Percentiles rank a stretch among this genome's conserved stretches.
Conservation (phyloP, 2,113 vertebrate genomes). For the Ibidorhyncha struthersii region DNA sequence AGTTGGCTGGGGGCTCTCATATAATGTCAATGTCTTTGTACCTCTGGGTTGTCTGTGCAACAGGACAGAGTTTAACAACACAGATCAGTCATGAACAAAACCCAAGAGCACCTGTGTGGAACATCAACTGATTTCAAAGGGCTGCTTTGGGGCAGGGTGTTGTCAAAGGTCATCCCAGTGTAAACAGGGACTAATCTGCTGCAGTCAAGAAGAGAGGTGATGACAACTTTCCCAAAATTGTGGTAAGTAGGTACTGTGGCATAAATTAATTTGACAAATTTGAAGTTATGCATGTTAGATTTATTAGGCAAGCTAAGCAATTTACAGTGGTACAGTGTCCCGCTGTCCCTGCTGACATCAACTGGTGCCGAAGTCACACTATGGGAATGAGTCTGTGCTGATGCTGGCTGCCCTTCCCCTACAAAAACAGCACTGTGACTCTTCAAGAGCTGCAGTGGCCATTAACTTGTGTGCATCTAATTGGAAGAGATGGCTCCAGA, state of each 20-base stretch:
- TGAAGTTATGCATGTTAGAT: not conserved
- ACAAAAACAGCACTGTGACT: not conserved
- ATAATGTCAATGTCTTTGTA: not conserved
- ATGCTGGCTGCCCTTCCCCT: not conserved
- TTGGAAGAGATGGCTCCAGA: not conserved
- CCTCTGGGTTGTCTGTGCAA: not conserved
- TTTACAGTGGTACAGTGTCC: not conserved
- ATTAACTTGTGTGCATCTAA: not conserved
- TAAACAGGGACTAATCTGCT: not conserved
- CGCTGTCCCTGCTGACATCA: not conserved
- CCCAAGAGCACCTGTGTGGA: not conserved
- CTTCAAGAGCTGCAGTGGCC: not conserved
- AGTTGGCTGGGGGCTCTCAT: not conserved
- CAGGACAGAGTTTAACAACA: not conserved
- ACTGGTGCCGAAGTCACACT: not conserved
- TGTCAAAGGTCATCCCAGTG: not conserved
- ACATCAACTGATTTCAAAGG: not conserved
- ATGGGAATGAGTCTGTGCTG: not conserved
- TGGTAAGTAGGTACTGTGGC: not conserved
- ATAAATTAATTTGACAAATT: conserved; percentile 2
- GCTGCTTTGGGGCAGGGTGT: not conserved
- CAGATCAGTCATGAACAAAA: not conserved
- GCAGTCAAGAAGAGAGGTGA: not conserved
- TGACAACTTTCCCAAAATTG: not conserved
- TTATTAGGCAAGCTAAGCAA: not conserved